Percentiles rank a stretch among this genome's conserved stretches.
These are phyloP conservation scores for Timema cristinae DNA, from an alignment of 2,888 invertebrate genomes.

Conservation along the genomic window DNA sequence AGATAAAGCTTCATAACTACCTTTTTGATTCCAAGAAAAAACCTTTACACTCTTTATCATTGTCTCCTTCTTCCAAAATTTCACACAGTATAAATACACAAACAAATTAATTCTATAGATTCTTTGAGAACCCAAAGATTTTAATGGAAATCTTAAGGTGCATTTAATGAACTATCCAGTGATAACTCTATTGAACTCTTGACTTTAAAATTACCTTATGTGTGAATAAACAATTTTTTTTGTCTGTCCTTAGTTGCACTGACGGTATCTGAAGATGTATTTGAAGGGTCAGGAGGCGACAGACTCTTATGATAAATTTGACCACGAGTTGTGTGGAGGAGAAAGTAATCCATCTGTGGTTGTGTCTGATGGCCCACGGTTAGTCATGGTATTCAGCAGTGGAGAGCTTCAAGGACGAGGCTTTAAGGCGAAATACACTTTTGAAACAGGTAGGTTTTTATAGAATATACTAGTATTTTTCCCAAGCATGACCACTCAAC, in stretches of 20 bases:
- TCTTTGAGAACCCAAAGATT: too few relatives aligned
- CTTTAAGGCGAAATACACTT: conserved; percentile 83
- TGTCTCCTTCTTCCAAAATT: too few relatives aligned
- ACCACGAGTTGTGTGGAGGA: conserved; percentile 87
- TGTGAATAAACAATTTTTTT: neutral
- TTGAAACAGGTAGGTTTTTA: conserved; percentile 67
- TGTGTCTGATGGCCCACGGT: conserved; percentile 85
- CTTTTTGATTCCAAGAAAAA: too few relatives aligned
- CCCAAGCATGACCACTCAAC: too few relatives aligned
- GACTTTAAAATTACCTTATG: neutral
- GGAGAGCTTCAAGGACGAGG: conserved; percentile 87
- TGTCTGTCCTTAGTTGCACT: conserved; percentile 60
- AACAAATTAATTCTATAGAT: too few relatives aligned
- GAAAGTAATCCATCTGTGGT: conserved; percentile 70
- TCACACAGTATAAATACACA: too few relatives aligned
- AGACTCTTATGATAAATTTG: conserved; percentile 90
- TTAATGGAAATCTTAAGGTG: too few relatives aligned
- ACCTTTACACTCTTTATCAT: too few relatives aligned
- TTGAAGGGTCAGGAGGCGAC: conserved; percentile 88
- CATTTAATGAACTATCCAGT: too few relatives aligned
- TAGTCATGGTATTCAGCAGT: conserved; percentile 93
- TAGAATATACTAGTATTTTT: too few relatives aligned
- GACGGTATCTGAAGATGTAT: conserved; percentile 87
- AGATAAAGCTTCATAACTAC: too few relatives aligned
- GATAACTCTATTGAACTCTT: too few relatives aligned